These are phyloP conservation scores for Lepidochitona cinerea DNA, from an alignment of 2,888 invertebrate species.

Conservation along the genomic window DNA sequence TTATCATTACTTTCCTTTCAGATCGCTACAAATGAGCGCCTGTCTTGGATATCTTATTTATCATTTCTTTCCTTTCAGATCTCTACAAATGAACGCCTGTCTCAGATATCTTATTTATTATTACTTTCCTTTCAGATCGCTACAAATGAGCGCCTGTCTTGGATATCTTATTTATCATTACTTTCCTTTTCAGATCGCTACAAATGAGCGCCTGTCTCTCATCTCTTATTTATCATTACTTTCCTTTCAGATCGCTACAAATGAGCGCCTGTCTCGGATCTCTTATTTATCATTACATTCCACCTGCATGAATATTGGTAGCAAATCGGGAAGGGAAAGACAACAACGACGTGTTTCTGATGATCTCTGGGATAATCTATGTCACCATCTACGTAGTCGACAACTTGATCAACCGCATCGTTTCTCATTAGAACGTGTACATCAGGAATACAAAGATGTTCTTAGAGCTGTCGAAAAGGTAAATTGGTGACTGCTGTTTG, in stretches of 20 bases:
- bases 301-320: constrained; percentile 52
- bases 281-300: constrained; percentile 50
- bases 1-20: no score
- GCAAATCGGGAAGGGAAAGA: constrained; percentile 48
- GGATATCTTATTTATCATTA: no score
- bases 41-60: no score
- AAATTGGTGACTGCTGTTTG: no score
- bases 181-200: no score
- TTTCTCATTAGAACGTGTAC: no score
- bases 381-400: constrained; percentile 44
- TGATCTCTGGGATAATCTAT: constrained; percentile 56
- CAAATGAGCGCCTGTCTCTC: constrained; percentile 50
- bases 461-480: no score
- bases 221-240: constrained; percentile 51
- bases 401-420: constrained; percentile 41
- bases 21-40: neutral
- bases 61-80: no score
- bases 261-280: constrained; percentile 50
- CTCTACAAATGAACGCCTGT: no score
- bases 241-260: constrained; percentile 42
- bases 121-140: no score
- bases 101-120: no score
- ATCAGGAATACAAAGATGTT: no score
- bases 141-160: neutral
- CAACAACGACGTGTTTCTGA: constrained; percentile 38